Evolutionary conservation across 2,797 vertebrate species (phyloP).

Genomic region (Meda fulgida): DNA sequence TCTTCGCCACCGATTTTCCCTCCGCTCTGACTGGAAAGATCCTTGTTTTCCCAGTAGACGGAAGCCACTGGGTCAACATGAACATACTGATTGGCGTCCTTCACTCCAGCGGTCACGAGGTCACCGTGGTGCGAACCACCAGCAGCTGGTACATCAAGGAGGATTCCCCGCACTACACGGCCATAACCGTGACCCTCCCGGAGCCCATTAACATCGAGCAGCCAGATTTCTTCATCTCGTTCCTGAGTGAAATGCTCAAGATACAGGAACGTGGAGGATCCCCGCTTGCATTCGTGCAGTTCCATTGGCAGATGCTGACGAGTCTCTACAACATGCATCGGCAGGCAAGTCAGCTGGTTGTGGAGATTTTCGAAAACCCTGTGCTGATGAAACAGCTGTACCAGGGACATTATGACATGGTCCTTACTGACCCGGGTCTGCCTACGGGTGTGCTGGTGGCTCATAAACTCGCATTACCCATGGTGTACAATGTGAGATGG

Average conservation of each 20-base stretch:
- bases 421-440: constrained; percentile 73
- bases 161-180: constrained; percentile 66
- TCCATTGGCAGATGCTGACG: constrained; percentile 67
- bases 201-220: constrained; percentile 67
- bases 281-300: constrained; percentile 41
- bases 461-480: constrained; percentile 73
- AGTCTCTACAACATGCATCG: constrained; percentile 63
- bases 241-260: constrained; percentile 69
- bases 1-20: constrained; percentile 34
- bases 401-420: constrained; percentile 69
- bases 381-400: constrained; percentile 69
- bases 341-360: constrained; percentile 68
- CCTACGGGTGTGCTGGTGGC: constrained; percentile 74
- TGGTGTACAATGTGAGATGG: constrained; percentile 73
- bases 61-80: constrained; percentile 83
- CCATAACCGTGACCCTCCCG: constrained; percentile 71
- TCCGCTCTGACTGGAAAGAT: constrained; percentile 68
- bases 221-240: constrained; percentile 68
- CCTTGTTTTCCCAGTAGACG: constrained; percentile 78
- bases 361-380: constrained; percentile 74
- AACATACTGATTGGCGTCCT: constrained; percentile 73
- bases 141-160: constrained; percentile 79
- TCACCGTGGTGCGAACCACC: constrained; percentile 72
- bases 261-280: constrained; percentile 61
- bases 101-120: constrained; percentile 70